Evolutionary conservation across 2,888 invertebrate species (phyloP).

Genomic region (Agonopterix alstromeriana): DNA sequence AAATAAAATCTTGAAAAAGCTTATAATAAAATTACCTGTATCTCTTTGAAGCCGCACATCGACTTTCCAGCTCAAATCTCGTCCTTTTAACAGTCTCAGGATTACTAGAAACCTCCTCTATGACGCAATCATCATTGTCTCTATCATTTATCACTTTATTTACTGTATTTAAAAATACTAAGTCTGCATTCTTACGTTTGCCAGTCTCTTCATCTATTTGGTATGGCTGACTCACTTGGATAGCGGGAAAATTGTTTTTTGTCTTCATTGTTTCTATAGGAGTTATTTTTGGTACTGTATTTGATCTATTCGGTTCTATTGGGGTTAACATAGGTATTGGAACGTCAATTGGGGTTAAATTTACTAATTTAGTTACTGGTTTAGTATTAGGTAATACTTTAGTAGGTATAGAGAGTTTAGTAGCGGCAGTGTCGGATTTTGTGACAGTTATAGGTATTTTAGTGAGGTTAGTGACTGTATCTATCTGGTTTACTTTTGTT

Average conservation of each 20-base stretch:
- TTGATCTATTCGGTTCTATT: not conserved
- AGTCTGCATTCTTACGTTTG: not conserved
- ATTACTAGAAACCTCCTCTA: not conserved
- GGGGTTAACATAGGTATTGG: no score
- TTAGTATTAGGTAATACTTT: no score
- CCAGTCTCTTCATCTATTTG: not conserved
- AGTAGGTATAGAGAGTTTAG: no score
- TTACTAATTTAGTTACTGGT: no score
- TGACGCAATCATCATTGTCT: conserved; percentile 8
- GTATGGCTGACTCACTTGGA: conserved; percentile 4
- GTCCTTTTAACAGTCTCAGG: conserved; percentile 8
- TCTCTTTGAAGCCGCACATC: conserved; percentile 51
- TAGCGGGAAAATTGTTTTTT: not conserved
- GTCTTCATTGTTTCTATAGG: not conserved
- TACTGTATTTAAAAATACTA: not conserved
- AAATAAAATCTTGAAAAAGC: no score
- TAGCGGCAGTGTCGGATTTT: no score
- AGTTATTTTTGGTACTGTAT: not conserved
- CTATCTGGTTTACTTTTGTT: conserved; percentile 7
- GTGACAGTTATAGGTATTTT: not conserved
- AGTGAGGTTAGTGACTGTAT: not conserved
- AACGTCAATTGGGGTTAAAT: no score
- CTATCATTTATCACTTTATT: not conserved
- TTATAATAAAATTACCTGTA: conserved; percentile 20
- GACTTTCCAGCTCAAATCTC: conserved; percentile 28